Conservation (phyloP, 2,797 vertebrate genomes). For the Hypotaenidia philippensis region DNA sequence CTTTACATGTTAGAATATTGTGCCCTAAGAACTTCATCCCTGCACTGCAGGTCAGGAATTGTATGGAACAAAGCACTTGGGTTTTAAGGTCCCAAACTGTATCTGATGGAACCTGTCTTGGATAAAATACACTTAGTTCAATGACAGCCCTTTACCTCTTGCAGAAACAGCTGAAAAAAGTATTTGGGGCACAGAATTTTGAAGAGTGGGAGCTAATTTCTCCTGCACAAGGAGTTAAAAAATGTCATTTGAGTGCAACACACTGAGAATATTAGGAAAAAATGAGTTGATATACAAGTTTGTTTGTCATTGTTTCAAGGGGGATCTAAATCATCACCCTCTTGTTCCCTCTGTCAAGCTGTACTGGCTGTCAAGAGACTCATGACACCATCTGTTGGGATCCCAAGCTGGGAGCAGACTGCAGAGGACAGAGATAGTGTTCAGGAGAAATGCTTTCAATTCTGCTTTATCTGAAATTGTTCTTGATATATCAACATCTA, state of each 20-base stretch:
- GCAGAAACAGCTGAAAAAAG: neutral
- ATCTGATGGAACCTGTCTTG: neutral
- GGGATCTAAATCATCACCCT: neutral
- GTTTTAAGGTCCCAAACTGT: neutral
- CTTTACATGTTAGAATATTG: neutral
- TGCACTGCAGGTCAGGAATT: neutral
- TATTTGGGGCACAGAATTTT: neutral
- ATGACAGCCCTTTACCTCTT: neutral
- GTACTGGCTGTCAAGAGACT: neutral
- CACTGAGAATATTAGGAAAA: neutral
- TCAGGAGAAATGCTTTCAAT: neutral
- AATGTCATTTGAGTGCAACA: neutral
- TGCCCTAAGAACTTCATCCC: neutral
- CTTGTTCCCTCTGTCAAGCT: neutral
- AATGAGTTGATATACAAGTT: neutral
- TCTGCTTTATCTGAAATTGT: neutral
- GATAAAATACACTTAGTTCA: neutral
- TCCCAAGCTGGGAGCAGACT: neutral
- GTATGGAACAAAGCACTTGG: neutral
- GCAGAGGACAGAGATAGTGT: neutral
- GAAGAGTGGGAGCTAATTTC: neutral
- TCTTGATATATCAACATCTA: neutral
- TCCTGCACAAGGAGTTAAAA: neutral
- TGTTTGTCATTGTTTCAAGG: neutral
- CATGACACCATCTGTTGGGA: neutral